phyloP scores from a whole-genome alignment of 2,797 vertebrate genomes.

The Sebastes jordani region DNA sequence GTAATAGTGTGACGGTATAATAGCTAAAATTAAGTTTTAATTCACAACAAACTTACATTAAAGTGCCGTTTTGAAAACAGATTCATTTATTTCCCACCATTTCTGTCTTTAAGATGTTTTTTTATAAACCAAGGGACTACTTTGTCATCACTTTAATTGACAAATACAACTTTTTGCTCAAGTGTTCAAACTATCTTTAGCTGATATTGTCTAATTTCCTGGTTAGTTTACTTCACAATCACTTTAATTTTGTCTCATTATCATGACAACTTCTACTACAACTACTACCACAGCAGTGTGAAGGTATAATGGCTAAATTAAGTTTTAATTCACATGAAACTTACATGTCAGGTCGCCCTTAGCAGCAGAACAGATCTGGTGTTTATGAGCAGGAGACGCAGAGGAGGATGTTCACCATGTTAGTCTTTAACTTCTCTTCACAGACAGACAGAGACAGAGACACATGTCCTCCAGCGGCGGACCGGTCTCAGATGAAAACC shows the following conservation, averaged over 20 bases:
- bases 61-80: too few species aligned
- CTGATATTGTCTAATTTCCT: background rate
- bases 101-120: too few species aligned
- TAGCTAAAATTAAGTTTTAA: too few species aligned
- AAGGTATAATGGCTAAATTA: background rate
- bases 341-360: constrained; percentile 56
- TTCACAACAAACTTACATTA: too few species aligned
- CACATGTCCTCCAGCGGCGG: constrained; percentile 4
- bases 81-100: background rate
- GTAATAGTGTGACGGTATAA: too few species aligned
- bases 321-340: constrained; percentile 32
- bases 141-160: background rate
- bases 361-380: constrained; percentile 26
- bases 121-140: background rate
- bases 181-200: background rate
- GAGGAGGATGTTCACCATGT: constrained; percentile 40
- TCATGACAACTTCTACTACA: background rate
- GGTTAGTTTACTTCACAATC: background rate
- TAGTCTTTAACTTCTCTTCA: background rate
- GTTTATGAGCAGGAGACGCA: constrained; percentile 40
- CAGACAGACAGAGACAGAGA: too few species aligned
- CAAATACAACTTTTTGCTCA: background rate
- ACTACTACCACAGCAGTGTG: too few species aligned
- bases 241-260: background rate
- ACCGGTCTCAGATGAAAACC: constrained; percentile 21